These are phyloP conservation scores for Synergus itoensis DNA, from an alignment of 2,888 invertebrate genomes.

Conservation along the genomic window DNA sequence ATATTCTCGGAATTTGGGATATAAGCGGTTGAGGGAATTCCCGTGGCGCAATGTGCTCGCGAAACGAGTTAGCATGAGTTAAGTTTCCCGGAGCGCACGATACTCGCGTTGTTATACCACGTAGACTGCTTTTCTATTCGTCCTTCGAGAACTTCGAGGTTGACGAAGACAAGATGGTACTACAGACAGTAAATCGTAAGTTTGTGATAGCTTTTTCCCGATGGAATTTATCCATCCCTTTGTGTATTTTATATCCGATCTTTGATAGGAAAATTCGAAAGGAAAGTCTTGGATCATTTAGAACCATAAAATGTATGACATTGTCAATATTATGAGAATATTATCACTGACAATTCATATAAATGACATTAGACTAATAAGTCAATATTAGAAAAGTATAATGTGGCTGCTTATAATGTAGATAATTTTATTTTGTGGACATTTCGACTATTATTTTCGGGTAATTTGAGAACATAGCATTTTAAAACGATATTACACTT, in stretches of 20 bases:
- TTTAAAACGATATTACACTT: too few species aligned
- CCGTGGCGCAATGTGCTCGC: not conserved
- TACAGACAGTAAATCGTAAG: slow-evolving; percentile 77
- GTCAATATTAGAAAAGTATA: too few species aligned
- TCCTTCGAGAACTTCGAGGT: slow-evolving; percentile 39
- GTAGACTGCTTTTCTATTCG: slow-evolving; percentile 31
- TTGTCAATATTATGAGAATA: too few species aligned
- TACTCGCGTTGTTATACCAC: slow-evolving; percentile 10
- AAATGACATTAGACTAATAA: too few species aligned
- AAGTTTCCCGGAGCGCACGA: slow-evolving; percentile 30
- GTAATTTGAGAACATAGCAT: too few species aligned
- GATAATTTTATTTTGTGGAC: too few species aligned
- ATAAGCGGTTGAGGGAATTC: not conserved
- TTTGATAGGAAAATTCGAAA: too few species aligned
- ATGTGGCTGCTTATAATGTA: too few species aligned
- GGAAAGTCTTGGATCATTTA: too few species aligned
- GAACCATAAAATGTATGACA: too few species aligned
- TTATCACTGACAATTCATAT: too few species aligned
- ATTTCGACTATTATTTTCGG: too few species aligned
- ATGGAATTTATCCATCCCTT: not conserved
- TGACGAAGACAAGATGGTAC: slow-evolving; percentile 72
- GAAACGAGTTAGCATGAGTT: slow-evolving; percentile 49
- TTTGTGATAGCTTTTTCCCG: slow-evolving; percentile 50
- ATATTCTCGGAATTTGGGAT: not conserved
- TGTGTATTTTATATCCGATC: not conserved